A percentile compares a stretch with the other conserved stretches of the same genome.
These are phyloP conservation scores for Tribolium madens DNA, from an alignment of 1,140 invertebrate species.

Conservation along the genomic window DNA sequence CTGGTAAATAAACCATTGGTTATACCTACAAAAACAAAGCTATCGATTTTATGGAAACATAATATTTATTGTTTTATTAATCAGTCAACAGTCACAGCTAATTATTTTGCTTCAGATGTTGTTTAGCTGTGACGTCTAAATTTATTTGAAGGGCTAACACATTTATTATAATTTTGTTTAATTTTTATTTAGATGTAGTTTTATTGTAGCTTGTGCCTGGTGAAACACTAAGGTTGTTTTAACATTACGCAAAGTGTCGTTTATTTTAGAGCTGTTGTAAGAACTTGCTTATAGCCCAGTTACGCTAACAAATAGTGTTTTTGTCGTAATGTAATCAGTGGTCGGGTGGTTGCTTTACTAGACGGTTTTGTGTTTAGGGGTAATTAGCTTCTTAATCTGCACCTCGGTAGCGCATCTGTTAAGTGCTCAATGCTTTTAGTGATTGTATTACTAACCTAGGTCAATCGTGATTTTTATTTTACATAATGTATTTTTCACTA, in stretches of 20 bases:
- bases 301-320: not conserved
- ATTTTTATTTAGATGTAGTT: no score
- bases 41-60: slow-evolving; percentile 26
- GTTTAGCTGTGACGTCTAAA: not conserved
- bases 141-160: not conserved
- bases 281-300: not conserved
- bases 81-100: slow-evolving; percentile 14
- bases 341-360: not conserved
- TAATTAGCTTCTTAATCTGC: not conserved
- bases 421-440: no score
- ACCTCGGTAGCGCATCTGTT: not conserved
- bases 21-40: slow-evolving; percentile 34
- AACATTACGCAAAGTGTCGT: not conserved
- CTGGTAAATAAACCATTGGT: slow-evolving; percentile 12
- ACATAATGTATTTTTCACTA: not conserved
- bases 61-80: slow-evolving; percentile 34
- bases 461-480: no score
- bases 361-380: not conserved
- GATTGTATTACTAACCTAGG: no score
- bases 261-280: not conserved
- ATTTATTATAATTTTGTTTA: no score
- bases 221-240: not conserved
- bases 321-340: not conserved
- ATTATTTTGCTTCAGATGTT: not conserved
- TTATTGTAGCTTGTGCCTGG: no score